Base-by-base conservation (phyloP, 2,113 vertebrate genomes). In the Osmerus eperlanus region DNA sequence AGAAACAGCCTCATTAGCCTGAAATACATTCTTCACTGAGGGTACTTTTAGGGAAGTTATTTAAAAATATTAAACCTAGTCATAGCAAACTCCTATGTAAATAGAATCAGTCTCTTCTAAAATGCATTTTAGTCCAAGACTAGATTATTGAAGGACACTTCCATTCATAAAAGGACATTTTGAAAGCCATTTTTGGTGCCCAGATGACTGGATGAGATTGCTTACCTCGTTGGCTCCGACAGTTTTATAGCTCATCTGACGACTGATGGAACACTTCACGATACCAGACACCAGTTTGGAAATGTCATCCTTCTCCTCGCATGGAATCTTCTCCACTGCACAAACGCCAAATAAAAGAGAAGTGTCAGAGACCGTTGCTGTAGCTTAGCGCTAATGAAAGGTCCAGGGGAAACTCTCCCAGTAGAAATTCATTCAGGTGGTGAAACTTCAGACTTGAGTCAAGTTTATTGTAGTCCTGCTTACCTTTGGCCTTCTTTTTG, bases 231-330 rank as follows among this genome's bases (percentile, higher is more conserved):
- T 94, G 66, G 90, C 86, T 74, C 92, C 94, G 76, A 94, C 87
- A 0, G 93, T 94, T 87, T 97, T 95, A 54, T 94, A 94, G 90
- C 92, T 97, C 84, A 94, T 94, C 86, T 96, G 96, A 21, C 93
- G 91, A 81, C 93, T 95, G 81, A 98, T 93, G 0, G 96, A 97
- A 2, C 94, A 95, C 84, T 95, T 96, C 65, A 96, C 91, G 66
- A 99, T 93, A 78, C 95, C 94, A 0, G 93, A 96, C 56, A 97
- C 97, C 83, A 98, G 91, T 78, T 94, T 95, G 61, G 97, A 98
- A 81, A 99, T 91, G 9, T 98, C 94, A 2, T 96, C 96, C 70
- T 87, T 94, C 51, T 97, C 96, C 75, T 96, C 95, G 0, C 67
- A 89, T 15, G 92, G 83, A 52, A 75, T 88, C 70, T 94, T 96